Percentiles rank a stretch among this genome's conserved stretches.
Conservation (phyloP, 2,797 vertebrate species). For the Clarias platycephalus region DNA sequence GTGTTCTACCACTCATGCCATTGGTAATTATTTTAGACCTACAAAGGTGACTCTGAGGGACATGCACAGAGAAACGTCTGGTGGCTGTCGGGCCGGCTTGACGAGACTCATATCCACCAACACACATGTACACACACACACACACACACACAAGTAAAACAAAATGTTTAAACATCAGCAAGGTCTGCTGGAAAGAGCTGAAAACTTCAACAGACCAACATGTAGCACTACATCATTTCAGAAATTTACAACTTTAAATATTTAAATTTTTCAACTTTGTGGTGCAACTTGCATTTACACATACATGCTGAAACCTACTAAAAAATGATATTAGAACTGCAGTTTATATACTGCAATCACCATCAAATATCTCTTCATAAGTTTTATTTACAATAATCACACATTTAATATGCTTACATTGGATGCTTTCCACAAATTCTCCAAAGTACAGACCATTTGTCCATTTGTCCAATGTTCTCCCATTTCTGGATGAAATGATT, state of each 20-base stretch:
- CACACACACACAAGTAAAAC: background rate
- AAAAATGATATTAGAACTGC: background rate
- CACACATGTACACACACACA: background rate
- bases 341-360: too few relatives aligned
- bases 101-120: background rate
- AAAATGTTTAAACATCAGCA: background rate
- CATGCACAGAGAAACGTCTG: background rate
- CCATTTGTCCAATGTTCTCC: background rate
- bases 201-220: background rate
- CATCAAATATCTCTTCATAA: too few relatives aligned
- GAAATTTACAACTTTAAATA: background rate
- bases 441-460: too few relatives aligned
- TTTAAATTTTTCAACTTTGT: background rate
- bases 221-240: background rate
- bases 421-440: background rate
- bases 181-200: background rate
- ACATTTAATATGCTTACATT: background rate
- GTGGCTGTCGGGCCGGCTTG: too few relatives aligned
- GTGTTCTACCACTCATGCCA: slow-evolving; percentile 59
- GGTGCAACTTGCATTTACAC: background rate
- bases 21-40: slow-evolving; percentile 72
- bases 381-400: too few relatives aligned
- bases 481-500: background rate
- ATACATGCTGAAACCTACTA: background rate
- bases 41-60: slow-evolving; percentile 63